A percentile compares a stretch with the other conserved stretches of the same genome.
Conservation (phyloP, 2,113 vertebrate genomes). For the Pyxicephalus adspersus region DNA sequence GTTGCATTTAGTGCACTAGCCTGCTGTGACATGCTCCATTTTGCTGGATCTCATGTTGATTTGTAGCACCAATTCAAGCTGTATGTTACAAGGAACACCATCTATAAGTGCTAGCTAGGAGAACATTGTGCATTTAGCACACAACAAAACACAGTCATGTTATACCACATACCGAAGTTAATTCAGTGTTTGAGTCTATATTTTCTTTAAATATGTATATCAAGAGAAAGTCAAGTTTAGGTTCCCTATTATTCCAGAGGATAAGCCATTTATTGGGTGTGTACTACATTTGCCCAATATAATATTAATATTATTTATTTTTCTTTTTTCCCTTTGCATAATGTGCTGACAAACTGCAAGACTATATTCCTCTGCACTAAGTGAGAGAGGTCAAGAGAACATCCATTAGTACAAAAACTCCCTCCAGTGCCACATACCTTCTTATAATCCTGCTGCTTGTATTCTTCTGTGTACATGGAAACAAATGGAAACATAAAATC, state of each 20-base stretch:
- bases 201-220: slow-evolving; percentile 65
- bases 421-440: slow-evolving; percentile 41
- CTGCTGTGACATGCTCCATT: slow-evolving; percentile 68
- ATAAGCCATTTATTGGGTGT: slow-evolving; percentile 5
- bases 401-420: slow-evolving; percentile 55
- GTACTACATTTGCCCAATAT: slow-evolving; percentile 14
- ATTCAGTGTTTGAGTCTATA: slow-evolving; percentile 61
- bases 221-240: slow-evolving; percentile 11
- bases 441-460: slow-evolving; percentile 45
- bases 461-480: slow-evolving; percentile 35
- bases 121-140: slow-evolving; percentile 46
- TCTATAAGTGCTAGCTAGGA: slow-evolving; percentile 64
- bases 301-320: slow-evolving; percentile 24
- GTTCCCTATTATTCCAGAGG: background rate
- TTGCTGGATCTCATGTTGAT: slow-evolving; percentile 68
- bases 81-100: slow-evolving; percentile 68
- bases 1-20: slow-evolving; percentile 67
- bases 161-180: slow-evolving; percentile 55
- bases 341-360: slow-evolving; percentile 34
- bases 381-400: slow-evolving; percentile 54
- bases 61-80: slow-evolving; percentile 66
- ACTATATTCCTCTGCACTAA: slow-evolving; percentile 32
- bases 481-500: slow-evolving; percentile 49
- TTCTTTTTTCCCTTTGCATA: slow-evolving; percentile 35
- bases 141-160: slow-evolving; percentile 57